A percentile compares a stretch with the other conserved stretches of the same genome.
Evolutionary conservation across 2,797 vertebrate genomes (phyloP).

Genomic region (Esox masquinongy): DNA sequence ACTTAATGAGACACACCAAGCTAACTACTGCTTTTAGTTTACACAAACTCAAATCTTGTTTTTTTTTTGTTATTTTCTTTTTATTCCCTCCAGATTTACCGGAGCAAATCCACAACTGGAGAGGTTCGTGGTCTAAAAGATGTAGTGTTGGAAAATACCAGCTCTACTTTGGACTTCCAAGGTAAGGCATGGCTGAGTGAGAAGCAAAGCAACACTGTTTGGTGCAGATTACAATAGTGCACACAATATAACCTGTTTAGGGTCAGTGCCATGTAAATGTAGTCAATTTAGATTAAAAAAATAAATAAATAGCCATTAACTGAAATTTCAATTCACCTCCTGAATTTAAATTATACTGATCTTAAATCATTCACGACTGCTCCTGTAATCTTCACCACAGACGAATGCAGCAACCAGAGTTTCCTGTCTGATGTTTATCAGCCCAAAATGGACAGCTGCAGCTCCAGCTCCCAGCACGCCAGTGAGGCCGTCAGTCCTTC

Average conservation of each 20-base stretch:
- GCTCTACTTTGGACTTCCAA: slow-evolving; percentile 92
- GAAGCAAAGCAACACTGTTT: not conserved
- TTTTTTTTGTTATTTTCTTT: not conserved
- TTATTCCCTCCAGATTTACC: slow-evolving; percentile 82
- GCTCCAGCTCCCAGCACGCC: slow-evolving; percentile 92
- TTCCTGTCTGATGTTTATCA: slow-evolving; percentile 93
- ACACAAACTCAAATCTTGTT: too few species aligned
- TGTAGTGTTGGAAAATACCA: slow-evolving; percentile 84
- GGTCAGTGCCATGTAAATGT: not conserved
- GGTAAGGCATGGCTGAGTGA: slow-evolving; percentile 72
- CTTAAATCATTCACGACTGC: not conserved
- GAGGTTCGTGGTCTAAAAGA: slow-evolving; percentile 84
- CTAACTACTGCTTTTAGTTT: not conserved
- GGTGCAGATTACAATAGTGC: not conserved
- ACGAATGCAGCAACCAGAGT: slow-evolving; percentile 99
- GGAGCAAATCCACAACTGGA: slow-evolving; percentile 83
- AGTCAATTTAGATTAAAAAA: not conserved
- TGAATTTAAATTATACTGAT: not conserved
- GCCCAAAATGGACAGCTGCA: slow-evolving; percentile 95
- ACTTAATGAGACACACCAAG: not conserved
- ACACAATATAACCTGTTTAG: not conserved
- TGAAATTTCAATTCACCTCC: not conserved
- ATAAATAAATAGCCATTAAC: not conserved
- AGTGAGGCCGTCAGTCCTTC: slow-evolving; percentile 87
- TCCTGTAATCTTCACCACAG: slow-evolving; percentile 62